phyloP scores from a whole-genome alignment of 2,113 vertebrate species.

The Entomyzon cyanotis region DNA sequence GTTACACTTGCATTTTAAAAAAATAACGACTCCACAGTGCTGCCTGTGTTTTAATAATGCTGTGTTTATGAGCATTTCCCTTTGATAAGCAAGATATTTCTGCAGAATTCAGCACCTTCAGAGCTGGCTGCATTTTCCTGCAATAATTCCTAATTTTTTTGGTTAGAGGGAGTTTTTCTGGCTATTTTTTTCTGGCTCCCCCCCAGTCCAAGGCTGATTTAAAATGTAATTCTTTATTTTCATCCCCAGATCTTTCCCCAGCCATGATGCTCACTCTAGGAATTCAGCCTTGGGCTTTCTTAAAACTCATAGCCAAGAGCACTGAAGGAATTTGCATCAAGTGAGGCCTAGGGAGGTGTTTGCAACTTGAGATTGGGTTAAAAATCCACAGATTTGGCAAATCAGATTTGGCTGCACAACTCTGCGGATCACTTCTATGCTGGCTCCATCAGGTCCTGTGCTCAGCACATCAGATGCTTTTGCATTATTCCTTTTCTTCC shows the following conservation, averaged over 20 bases:
- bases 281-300: neutral
- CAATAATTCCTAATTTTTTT: neutral
- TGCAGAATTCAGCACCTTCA: neutral
- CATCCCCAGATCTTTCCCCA: neutral
- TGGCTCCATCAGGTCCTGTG: neutral
- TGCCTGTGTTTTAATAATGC: neutral
- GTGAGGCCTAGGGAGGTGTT: neutral
- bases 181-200: neutral
- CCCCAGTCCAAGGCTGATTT: neutral
- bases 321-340: neutral
- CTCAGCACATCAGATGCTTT: neutral
- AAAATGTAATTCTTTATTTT: neutral
- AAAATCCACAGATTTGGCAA: neutral
- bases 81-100: neutral
- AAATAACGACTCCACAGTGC: neutral
- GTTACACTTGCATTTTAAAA: neutral
- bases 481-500: neutral
- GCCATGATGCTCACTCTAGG: neutral
- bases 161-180: neutral
- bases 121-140: neutral
- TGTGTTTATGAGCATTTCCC: neutral
- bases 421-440: neutral
- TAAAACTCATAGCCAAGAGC: neutral
- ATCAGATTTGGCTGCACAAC: neutral
- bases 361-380: neutral